A percentile compares a stretch with the other conserved stretches of the same genome.
Conservation (phyloP, 2,888 invertebrate species). For the Agriopis aurantiaria region DNA sequence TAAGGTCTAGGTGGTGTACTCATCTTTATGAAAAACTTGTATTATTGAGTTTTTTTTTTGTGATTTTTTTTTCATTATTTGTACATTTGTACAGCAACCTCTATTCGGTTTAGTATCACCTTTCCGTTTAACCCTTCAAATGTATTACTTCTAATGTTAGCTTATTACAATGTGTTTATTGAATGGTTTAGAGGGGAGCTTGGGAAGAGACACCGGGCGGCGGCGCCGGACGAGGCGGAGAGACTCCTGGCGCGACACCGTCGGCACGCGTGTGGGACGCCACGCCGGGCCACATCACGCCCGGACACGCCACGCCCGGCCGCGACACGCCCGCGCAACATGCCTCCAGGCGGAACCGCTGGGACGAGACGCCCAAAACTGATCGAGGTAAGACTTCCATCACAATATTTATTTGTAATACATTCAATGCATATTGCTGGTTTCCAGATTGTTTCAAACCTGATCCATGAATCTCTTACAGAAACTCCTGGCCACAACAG, state of each 20-base stretch:
- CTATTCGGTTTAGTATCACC: background rate
- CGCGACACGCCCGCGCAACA: slow-evolving; percentile 92
- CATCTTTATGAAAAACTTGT: no score
- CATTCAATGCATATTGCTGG: background rate
- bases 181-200: slow-evolving; percentile 72
- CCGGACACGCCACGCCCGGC: slow-evolving; percentile 94
- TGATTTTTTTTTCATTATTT: no score
- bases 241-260: slow-evolving; percentile 97
- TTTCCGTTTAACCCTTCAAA: no score
- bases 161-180: background rate
- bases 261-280: slow-evolving; percentile 98
- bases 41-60: no score
- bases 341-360: slow-evolving; percentile 95
- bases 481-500: slow-evolving; percentile 98
- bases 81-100: no score
- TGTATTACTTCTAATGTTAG: background rate
- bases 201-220: slow-evolving; percentile 99
- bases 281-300: slow-evolving; percentile 97
- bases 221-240: slow-evolving; percentile 89
- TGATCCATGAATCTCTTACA: slow-evolving; percentile 53
- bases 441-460: background rate
- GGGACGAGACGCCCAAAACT: slow-evolving; percentile 99
- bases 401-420: background rate
- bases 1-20: no score
- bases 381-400: slow-evolving; percentile 89